phyloP scores from a whole-genome alignment of 2,113 vertebrate species.

The Sinosuthora webbiana region DNA sequence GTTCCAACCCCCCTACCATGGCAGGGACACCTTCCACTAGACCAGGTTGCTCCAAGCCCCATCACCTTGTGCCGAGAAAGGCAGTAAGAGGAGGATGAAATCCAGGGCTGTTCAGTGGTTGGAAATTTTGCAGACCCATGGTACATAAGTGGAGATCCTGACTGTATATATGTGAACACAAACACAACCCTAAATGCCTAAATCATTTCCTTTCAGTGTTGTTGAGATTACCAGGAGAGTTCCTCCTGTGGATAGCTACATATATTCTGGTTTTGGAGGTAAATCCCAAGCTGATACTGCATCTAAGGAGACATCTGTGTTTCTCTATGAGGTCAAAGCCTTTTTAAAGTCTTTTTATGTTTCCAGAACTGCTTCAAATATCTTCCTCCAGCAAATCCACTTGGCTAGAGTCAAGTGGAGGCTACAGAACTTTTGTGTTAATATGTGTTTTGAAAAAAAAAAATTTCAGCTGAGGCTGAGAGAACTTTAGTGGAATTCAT shows the following conservation, averaged over 20 bases:
- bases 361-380: neutral
- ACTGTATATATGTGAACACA: neutral
- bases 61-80: neutral
- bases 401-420: neutral
- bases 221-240: neutral
- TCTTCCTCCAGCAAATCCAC: neutral
- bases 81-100: neutral
- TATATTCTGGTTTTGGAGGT: neutral
- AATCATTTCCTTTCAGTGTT: neutral
- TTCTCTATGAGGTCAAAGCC: neutral
- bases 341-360: neutral
- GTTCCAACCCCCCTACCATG: rapidly evolving
- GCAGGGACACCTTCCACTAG: neutral
- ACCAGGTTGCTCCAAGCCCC: neutral
- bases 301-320: neutral
- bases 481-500: neutral
- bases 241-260: neutral
- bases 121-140: neutral
- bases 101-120: neutral
- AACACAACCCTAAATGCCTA: neutral
- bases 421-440: neutral
- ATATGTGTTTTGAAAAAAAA: neutral
- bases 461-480: neutral
- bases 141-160: neutral
- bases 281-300: neutral